Conservation (phyloP, 1,140 invertebrate species). For the Oryzaephilus surinamensis region DNA sequence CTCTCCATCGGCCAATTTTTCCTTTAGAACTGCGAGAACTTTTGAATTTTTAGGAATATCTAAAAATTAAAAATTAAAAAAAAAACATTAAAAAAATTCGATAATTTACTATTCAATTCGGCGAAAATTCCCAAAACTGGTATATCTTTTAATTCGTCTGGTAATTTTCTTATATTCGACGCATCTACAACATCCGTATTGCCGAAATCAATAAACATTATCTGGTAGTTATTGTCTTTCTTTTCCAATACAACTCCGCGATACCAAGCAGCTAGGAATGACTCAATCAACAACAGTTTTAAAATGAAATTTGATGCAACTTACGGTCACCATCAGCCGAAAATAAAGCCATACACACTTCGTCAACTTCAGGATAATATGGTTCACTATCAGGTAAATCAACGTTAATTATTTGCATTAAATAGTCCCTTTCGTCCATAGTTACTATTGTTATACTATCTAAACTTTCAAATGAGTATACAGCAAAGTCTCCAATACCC, state of each 20-base stretch:
- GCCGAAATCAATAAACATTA: slow-evolving; percentile 13
- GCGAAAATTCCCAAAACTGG: slow-evolving; percentile 12
- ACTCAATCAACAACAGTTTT: too few species aligned
- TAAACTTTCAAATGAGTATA: slow-evolving; percentile 3
- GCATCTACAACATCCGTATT: slow-evolving; percentile 3
- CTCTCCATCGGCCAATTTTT: slow-evolving; percentile 11
- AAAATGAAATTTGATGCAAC: too few species aligned
- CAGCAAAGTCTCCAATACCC: slow-evolving; percentile 6
- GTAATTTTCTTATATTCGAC: slow-evolving; percentile 10
- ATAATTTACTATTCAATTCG: slow-evolving; percentile 9
- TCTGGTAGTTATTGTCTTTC: slow-evolving; percentile 1
- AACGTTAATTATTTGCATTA: not conserved
- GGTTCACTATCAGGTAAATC: slow-evolving; percentile 4
- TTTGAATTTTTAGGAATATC: slow-evolving; percentile 8
- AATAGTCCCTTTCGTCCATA: not conserved
- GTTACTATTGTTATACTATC: slow-evolving; percentile 7
- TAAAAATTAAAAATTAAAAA: slow-evolving; percentile 7
- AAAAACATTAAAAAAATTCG: slow-evolving; percentile 3
- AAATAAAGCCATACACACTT: slow-evolving; percentile 16
- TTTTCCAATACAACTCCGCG: slow-evolving; percentile 6
- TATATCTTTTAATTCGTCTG: slow-evolving; percentile 6
- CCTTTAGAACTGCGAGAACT: slow-evolving; percentile 6
- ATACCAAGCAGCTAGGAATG: slow-evolving; percentile 13
- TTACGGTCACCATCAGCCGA: too few species aligned
- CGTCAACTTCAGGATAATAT: slow-evolving; percentile 6